Evolutionary conservation across 2,113 vertebrate species (phyloP), one percentile per base, ranked within the genome.

Genomic region (Tupaia chinensis): DNA sequence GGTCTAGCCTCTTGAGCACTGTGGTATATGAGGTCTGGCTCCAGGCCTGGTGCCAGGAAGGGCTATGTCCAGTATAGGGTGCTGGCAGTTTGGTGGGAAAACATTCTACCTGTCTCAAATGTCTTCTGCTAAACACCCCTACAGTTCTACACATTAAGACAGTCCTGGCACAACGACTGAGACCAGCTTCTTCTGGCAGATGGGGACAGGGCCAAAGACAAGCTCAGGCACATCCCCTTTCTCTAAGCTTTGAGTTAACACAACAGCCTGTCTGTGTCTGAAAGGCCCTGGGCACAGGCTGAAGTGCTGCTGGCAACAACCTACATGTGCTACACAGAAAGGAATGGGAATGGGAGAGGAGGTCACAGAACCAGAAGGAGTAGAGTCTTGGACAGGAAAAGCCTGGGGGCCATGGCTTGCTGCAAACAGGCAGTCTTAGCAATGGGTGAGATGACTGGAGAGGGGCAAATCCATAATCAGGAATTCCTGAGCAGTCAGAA

Each of bases 221-320:
- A 97, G 97, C 89, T 94, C 84, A 84, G 91, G 89, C 97, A 97
- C 77, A 95, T 92, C 95, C 16, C 85, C 12, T 1, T 70, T 94
- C 95, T 87, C 91, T 63, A 69, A 96, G 74, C 53, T 70, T 34
- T 89, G 34, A 93, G 94, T 92, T 93, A 96, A 96, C 95, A 94
- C 58, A 94, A 92, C 91, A 91, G 76, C 13, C 80, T 91, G 97
- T 72, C 66, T 92, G 86, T 80, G 90, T 97, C 90, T 86, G 79
- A 61, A 87, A 86, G 61, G 95, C 88, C 94, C 93, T 93, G 92
- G 79, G 91, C 89, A 90, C 91, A 89, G 44, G 86, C 85, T 1
- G 29, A 63, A 89, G 63, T 68, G 27, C 54, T 73, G 89, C 69
- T 97, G 95, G 95, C 92, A 91, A 80, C 2, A 9, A 79, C 65